Evolutionary conservation across 1,140 invertebrate species (phyloP).

Genomic region (Dendrolimus kikuchii): DNA sequence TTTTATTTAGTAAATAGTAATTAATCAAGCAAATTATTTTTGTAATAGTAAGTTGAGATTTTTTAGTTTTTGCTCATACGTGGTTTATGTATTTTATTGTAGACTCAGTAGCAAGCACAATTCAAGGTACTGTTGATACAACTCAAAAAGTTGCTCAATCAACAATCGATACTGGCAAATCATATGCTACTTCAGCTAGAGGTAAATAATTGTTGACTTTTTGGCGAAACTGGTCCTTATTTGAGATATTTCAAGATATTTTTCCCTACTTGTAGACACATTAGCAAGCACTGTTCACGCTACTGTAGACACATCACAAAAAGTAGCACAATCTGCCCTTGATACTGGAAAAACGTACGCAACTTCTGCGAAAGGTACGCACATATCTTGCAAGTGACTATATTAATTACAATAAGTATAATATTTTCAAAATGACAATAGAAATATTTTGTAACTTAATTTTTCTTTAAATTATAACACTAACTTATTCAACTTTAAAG

Average conservation of each 20-base stretch:
- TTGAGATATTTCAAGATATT: not conserved
- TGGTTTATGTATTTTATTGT: constrained; percentile 14
- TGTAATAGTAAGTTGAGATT: not conserved
- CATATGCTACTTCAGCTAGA: constrained; percentile 30
- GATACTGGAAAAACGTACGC: constrained; percentile 36
- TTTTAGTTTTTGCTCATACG: not conserved
- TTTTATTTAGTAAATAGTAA: too few species aligned
- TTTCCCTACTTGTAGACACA: constrained; percentile 27
- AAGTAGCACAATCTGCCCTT: constrained; percentile 27
- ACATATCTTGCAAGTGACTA: too few species aligned
- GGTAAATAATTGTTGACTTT: constrained; percentile 15
- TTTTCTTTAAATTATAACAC: too few species aligned
- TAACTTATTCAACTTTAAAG: too few species aligned
- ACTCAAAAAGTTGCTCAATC: constrained; percentile 41
- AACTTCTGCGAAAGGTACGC: constrained; percentile 40
- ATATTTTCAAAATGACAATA: too few species aligned
- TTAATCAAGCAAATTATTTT: not conserved
- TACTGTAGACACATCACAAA: constrained; percentile 37
- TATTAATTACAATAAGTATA: too few species aligned
- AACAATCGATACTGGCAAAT: constrained; percentile 31
- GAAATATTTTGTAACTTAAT: too few species aligned
- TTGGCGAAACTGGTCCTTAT: not conserved
- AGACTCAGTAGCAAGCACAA: constrained; percentile 36
- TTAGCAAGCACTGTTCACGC: constrained; percentile 20
- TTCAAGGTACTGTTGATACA: constrained; percentile 34